Conservation (phyloP, 2,797 vertebrate genomes). For the Margarornis squamiger region DNA sequence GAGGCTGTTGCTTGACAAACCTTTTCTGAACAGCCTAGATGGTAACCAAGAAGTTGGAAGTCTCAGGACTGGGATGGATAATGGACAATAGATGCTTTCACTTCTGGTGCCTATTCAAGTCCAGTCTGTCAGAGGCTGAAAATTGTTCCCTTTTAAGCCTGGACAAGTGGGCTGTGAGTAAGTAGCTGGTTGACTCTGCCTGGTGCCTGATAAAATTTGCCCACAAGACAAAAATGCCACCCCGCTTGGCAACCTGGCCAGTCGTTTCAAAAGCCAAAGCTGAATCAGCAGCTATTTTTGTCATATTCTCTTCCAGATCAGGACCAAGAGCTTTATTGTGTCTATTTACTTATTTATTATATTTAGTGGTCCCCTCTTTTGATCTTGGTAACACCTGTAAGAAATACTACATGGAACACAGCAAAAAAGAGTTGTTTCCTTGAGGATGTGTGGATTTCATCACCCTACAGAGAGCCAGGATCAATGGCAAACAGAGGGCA, state of each 20-base stretch:
- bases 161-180: slow-evolving; percentile 29
- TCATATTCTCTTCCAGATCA: not conserved
- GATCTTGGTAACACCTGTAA: not conserved
- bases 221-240: not conserved
- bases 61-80: not conserved
- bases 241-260: not conserved
- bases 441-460: not conserved
- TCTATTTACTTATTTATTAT: not conserved
- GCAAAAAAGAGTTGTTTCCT: not conserved
- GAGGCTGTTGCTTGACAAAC: slow-evolving; percentile 31
- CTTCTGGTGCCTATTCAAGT: slow-evolving; percentile 22
- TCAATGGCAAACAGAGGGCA: not conserved
- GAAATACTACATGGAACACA: not conserved
- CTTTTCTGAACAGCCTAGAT: slow-evolving; percentile 17
- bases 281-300: not conserved
- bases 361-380: not conserved
- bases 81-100: slow-evolving; percentile 56
- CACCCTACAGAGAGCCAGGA: fast-evolving
- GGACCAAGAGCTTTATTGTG: not conserved
- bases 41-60: slow-evolving; percentile 15
- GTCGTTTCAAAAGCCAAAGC: not conserved
- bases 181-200: slow-evolving; percentile 26
- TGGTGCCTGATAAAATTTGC: slow-evolving; percentile 16
- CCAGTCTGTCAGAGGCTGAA: slow-evolving; percentile 19
- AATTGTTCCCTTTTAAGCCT: slow-evolving; percentile 26